Evolutionary conservation across 2,888 invertebrate genomes (phyloP).

Genomic region (Acleris emargana): DNA sequence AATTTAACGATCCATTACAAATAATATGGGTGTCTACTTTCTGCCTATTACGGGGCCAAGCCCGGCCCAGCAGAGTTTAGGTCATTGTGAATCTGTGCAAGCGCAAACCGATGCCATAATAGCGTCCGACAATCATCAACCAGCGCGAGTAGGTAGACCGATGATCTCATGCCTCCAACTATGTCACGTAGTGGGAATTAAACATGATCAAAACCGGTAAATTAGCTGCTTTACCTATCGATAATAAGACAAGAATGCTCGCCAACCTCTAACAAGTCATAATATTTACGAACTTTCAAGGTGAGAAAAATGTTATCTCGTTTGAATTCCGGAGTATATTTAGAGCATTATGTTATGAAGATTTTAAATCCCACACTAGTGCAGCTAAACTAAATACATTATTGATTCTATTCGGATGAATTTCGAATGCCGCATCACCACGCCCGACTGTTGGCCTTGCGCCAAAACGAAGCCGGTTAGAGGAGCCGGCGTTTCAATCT

Average conservation of each 20-base stretch:
- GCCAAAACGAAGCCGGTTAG: slow-evolving; percentile 68
- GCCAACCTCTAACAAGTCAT: background rate
- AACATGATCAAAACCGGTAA: slow-evolving; percentile 12
- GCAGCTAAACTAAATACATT: slow-evolving; percentile 17
- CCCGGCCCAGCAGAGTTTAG: background rate
- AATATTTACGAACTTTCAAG: slow-evolving; percentile 5
- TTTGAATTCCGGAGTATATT: slow-evolving; percentile 6
- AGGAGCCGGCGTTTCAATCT: slow-evolving; percentile 46
- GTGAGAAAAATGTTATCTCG: slow-evolving; percentile 8
- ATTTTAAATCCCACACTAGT: background rate
- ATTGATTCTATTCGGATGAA: slow-evolving; percentile 50
- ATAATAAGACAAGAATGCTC: background rate
- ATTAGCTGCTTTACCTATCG: slow-evolving; percentile 4
- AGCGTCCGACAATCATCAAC: slow-evolving; percentile 24
- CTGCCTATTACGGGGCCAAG: background rate
- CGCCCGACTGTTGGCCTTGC: slow-evolving; percentile 63
- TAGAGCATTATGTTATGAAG: background rate
- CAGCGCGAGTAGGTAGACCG: slow-evolving; percentile 37
- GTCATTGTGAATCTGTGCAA: slow-evolving; percentile 17
- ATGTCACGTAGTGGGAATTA: slow-evolving; percentile 38
- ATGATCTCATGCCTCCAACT: slow-evolving; percentile 54
- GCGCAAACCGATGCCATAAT: slow-evolving; percentile 16
- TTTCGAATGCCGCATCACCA: slow-evolving; percentile 54
- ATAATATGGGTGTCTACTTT: background rate
- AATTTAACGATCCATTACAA: background rate